A percentile compares a stretch with the other conserved stretches of the same genome.
These are phyloP conservation scores for Pseudorasbora parva DNA, from an alignment of 2,113 vertebrate genomes.

Conservation along the genomic window DNA sequence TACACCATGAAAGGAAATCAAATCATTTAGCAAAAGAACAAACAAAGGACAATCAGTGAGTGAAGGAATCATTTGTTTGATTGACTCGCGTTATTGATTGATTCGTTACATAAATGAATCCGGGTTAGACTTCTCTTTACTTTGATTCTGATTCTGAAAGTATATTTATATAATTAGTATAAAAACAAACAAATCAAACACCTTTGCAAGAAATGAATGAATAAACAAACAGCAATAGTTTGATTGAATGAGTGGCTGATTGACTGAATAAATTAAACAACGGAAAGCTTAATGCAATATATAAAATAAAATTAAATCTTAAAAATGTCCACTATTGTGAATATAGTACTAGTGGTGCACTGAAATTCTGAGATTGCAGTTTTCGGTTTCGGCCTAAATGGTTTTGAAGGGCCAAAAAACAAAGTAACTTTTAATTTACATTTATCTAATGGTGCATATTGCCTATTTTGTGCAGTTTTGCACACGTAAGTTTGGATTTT, in stretches of 20 bases:
- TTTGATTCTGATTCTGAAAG: neutral
- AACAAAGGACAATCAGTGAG: neutral
- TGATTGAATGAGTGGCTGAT: neutral
- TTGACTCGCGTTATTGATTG: neutral
- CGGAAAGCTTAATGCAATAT: neutral
- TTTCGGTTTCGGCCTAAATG: too few relatives aligned
- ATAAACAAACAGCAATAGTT: neutral
- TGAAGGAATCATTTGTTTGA: neutral
- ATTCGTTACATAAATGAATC: neutral
- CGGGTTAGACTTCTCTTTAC: neutral
- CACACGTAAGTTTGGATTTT: too few relatives aligned
- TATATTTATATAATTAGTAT: neutral
- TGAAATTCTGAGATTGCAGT: too few relatives aligned
- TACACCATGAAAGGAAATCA: neutral
- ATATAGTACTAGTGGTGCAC: neutral
- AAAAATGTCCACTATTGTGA: neutral
- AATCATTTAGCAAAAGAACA: neutral
- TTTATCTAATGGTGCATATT: too few relatives aligned
- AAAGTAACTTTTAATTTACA: too few relatives aligned
- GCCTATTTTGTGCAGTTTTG: too few relatives aligned
- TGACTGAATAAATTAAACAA: neutral
- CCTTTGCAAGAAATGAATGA: neutral
- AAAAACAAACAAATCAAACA: neutral
- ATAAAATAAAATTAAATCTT: neutral
- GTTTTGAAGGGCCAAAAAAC: too few relatives aligned